A percentile compares a stretch with the other conserved stretches of the same genome.
Conservation (phyloP, 2,113 vertebrate species). For the Vidua chalybeata region DNA sequence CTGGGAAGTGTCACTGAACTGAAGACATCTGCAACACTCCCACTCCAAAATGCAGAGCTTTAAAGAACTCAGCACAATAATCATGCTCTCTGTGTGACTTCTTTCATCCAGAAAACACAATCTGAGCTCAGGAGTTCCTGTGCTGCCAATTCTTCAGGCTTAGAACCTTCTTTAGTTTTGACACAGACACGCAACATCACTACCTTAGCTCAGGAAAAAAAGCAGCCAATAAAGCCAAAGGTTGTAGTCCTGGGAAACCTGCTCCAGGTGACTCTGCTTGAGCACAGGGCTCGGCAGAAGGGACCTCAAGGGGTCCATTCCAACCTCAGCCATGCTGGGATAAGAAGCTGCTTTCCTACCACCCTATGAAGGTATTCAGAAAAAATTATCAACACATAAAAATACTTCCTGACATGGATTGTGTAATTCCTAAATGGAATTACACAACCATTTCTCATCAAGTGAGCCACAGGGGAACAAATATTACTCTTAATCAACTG, state of each 20-base stretch:
- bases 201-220: neutral
- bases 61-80: neutral
- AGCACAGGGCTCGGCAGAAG: neutral
- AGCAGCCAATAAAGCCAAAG: neutral
- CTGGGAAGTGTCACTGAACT: neutral
- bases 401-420: neutral
- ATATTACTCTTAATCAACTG: neutral
- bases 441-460: neutral
- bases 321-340: neutral
- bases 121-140: neutral
- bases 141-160: neutral
- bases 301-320: neutral
- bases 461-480: neutral
- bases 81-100: neutral
- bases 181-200: accelerated
- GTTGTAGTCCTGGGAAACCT: neutral
- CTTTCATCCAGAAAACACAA: neutral
- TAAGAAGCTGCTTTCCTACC: neutral
- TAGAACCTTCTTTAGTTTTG: neutral
- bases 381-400: neutral
- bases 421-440: neutral
- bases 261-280: neutral
- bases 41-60: neutral
- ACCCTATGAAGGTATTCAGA: neutral
- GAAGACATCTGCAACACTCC: neutral